These are phyloP conservation scores for Lordiphosa collinella DNA, from an alignment of 1,140 invertebrate species.

Conservation along the genomic window DNA sequence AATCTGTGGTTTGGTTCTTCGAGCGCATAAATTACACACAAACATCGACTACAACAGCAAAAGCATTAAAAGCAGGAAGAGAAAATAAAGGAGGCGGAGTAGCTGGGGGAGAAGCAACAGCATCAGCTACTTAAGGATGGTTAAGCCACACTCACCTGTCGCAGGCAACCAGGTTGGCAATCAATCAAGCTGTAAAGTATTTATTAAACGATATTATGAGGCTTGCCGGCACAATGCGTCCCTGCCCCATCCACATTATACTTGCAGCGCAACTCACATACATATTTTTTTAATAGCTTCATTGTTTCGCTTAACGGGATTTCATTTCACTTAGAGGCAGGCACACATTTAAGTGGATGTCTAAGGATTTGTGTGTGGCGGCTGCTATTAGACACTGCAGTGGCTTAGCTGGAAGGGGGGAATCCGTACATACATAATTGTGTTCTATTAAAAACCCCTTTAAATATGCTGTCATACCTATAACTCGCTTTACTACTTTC, in stretches of 20 bases:
- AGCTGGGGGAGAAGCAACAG: constrained; percentile 12
- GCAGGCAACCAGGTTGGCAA: constrained; percentile 37
- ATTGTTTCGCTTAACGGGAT: constrained; percentile 74
- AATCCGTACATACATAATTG: too few relatives aligned
- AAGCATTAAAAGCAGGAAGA: constrained; percentile 3
- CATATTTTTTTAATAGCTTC: constrained; percentile 70
- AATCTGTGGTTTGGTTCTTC: constrained; percentile 48
- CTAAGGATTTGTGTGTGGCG: constrained; percentile 6
- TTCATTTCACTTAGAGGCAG: constrained; percentile 71
- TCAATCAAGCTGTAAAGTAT: constrained; percentile 76
- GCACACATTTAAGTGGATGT: constrained; percentile 20
- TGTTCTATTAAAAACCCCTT: too few relatives aligned
- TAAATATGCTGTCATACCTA: too few relatives aligned
- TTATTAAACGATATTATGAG: constrained; percentile 76
- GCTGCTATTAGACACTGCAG: constrained; percentile 13
- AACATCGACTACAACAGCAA: constrained; percentile 18
- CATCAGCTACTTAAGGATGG: constrained; percentile 43
- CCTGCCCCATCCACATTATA: neutral
- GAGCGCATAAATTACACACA: constrained; percentile 58
- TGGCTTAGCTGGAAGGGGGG: neutral
- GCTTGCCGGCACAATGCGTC: constrained; percentile 32
- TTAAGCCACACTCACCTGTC: constrained; percentile 57
- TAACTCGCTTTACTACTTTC: too few relatives aligned
- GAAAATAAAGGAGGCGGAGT: neutral
- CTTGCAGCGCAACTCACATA: too few relatives aligned